Base-by-base conservation (phyloP, 2,113 vertebrate species). In the Anolis sagrei region DNA sequence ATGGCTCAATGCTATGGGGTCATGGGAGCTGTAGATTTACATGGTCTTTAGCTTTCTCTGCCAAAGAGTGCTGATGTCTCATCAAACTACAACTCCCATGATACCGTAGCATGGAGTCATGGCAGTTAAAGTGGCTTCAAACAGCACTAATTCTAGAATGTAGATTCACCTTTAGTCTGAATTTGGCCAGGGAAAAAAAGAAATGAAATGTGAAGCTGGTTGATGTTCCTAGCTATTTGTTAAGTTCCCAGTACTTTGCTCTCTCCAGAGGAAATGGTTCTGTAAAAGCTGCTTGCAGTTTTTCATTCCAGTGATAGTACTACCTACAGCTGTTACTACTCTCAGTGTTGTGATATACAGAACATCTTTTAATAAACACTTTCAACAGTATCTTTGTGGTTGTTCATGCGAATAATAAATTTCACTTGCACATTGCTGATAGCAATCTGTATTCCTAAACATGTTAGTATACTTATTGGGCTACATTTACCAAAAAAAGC, bases 381-480 rank as follows among this genome's bases (percentile, higher is more conserved):
- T 94, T 94, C 91, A 91, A 92, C 89, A 94, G 83, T 36, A 75
- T 89, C 88, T 64, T 58, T 48, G 88, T 88, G 90, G 82, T 89
- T 94, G 85, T 89, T 93, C 86, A 91, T 88, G 79, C 91, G 89
- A 93, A 91, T 68, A 95, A 91, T 90, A 93, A 94, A 92, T 89
- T 86, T 84, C 87, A 76, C 88, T 90, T 93, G 89, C 73, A 85
- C 83, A 39, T 84, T 75, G 76, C 83, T n/a, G 96, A 97, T 97
- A 86, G 89, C 77, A 89, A 96, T 97, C 96, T 96, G 29, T 83
- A 85, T 85, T 93, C 79, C 91, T 95, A 79, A 95, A 94, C 92
- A 94, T 95, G 93, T 91, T 94, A 91, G 93, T 92, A 85, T 77
- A 34, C 92, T 96, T 97, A 95, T 92, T 95, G 91, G 91, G 80